These are phyloP conservation scores for Rhopalosiphum maidis DNA, from an alignment of 1,140 invertebrate species.

Conservation along the genomic window DNA sequence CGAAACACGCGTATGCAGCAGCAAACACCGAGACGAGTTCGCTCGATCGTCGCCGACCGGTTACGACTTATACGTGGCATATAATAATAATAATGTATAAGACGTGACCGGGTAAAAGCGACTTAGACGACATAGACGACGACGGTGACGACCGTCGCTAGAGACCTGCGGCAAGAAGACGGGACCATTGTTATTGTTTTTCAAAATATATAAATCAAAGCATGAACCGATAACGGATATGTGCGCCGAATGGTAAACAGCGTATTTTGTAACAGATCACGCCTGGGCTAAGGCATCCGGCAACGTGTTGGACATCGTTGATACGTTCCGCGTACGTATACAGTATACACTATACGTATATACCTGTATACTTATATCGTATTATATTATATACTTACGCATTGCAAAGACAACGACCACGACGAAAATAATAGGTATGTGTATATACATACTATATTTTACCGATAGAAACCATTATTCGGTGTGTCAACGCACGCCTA, in stretches of 20 bases:
- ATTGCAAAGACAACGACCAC: background rate
- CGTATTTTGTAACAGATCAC: conserved; percentile 53
- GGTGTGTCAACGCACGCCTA: background rate
- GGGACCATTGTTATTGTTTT: conserved; percentile 57
- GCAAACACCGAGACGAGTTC: background rate
- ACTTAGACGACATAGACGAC: background rate
- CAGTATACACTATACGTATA: background rate
- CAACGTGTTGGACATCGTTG: conserved; percentile 53
- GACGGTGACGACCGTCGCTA: background rate
- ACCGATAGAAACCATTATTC: background rate
- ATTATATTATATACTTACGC: background rate
- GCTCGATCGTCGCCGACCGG: background rate
- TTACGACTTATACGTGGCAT: background rate
- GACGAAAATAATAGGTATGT: conserved; percentile 8
- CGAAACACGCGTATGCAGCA: background rate
- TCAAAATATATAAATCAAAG: conserved; percentile 56
- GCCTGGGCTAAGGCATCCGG: conserved; percentile 53
- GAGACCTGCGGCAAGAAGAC: background rate
- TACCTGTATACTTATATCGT: background rate
- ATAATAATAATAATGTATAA: background rate
- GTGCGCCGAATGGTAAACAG: conserved; percentile 53
- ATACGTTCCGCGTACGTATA: background rate
- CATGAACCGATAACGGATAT: conserved; percentile 54
- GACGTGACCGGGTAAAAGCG: conserved; percentile 51
- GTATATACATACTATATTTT: background rate